Conservation (phyloP, 1,140 invertebrate species). For the Plectus sambesii region DNA sequence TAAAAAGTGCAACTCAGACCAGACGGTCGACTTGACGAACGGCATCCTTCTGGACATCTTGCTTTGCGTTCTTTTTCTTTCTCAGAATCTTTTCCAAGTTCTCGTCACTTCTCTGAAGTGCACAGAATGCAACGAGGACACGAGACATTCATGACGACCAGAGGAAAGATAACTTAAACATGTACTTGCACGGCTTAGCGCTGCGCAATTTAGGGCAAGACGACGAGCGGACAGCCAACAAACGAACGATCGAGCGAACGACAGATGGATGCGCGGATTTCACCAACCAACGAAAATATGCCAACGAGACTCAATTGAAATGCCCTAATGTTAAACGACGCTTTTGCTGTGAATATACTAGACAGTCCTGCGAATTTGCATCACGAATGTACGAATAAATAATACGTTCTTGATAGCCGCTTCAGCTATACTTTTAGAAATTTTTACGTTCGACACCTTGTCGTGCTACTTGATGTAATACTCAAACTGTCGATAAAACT, state of each 20-base stretch:
- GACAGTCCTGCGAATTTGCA: no score
- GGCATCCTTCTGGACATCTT: conserved; percentile 18
- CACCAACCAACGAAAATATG: no score
- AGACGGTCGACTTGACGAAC: conserved; percentile 23
- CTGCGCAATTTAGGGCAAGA: conserved; percentile 17
- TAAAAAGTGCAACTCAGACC: conserved; percentile 18
- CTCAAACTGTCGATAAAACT: no score
- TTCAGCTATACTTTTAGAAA: no score
- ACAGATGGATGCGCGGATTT: no score
- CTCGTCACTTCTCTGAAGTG: conserved; percentile 21
- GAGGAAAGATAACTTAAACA: conserved; percentile 24
- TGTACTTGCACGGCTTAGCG: conserved; percentile 28
- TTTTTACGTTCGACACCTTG: no score
- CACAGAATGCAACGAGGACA: conserved; percentile 17
- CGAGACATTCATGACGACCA: conserved; percentile 10
- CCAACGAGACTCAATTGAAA: no score
- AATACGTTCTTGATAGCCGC: no score
- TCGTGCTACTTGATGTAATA: no score
- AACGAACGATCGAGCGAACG: conserved; percentile 13
- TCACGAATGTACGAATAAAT: no score
- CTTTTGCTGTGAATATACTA: no score
- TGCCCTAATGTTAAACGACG: no score
- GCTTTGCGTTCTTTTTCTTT: conserved; percentile 16
- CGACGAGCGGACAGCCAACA: conserved; percentile 13
- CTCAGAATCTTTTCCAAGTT: conserved; percentile 23